Percentiles rank a stretch among this genome's conserved stretches.
Conservation (phyloP, 2,888 invertebrate genomes). For the Thalpophila matura region DNA sequence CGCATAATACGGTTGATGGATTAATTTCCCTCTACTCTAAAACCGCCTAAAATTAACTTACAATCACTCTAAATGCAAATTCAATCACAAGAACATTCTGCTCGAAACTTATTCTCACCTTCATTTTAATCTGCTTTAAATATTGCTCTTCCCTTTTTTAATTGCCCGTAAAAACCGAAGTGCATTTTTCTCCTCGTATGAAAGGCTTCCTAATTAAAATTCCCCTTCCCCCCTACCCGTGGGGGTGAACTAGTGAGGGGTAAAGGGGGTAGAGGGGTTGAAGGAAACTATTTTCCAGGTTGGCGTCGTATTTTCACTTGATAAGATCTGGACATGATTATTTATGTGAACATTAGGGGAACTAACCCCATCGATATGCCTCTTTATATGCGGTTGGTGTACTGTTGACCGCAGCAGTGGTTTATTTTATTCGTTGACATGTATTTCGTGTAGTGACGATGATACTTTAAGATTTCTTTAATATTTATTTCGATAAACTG, state of each 20-base stretch:
- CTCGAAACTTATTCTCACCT: conserved; percentile 28
- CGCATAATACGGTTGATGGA: conserved; percentile 19
- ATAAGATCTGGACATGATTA: conserved; percentile 90
- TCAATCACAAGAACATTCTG: conserved; percentile 40
- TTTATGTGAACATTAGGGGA: conserved; percentile 88
- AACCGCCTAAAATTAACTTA: conserved; percentile 26
- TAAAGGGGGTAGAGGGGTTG: conserved; percentile 58
- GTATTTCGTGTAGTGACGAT: background rate
- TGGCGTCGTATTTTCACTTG: conserved; percentile 86
- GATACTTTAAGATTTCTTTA: background rate
- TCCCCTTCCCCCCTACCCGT: conserved; percentile 64
- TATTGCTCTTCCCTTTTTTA: conserved; percentile 48
- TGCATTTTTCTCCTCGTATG: conserved; percentile 67
- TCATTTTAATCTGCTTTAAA: conserved; percentile 57
- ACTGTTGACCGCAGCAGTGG: conserved; percentile 62
- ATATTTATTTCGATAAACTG: too few species aligned
- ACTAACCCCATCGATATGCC: conserved; percentile 87
- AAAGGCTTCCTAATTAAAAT: conserved; percentile 83
- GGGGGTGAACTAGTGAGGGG: conserved; percentile 45
- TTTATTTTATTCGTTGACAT: conserved; percentile 29
- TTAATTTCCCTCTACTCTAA: conserved; percentile 14
- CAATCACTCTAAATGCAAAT: conserved; percentile 56
- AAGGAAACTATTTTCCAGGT: conserved; percentile 85
- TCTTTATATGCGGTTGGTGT: conserved; percentile 83
- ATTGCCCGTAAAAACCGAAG: conserved; percentile 59